phyloP scores from a whole-genome alignment of 2,888 invertebrate species.

The Andrena minutula region DNA sequence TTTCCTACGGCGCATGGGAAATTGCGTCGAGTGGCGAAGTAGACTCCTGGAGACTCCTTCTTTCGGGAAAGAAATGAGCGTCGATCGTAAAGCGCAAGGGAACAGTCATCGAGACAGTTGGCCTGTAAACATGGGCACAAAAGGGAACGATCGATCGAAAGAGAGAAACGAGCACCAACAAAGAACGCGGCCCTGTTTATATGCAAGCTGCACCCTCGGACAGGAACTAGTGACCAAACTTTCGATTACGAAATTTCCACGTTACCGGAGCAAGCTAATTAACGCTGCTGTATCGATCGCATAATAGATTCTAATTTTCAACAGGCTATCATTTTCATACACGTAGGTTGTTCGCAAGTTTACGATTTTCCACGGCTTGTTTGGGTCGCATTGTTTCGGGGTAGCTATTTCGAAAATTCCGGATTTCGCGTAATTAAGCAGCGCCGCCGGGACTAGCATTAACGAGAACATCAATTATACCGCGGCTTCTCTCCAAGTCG shows the following conservation, averaged over 20 bases:
- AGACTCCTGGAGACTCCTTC: neutral
- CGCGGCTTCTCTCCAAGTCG: neutral
- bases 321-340: neutral
- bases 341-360: neutral
- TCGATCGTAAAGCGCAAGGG: neutral
- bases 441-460: neutral
- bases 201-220: constrained; percentile 33
- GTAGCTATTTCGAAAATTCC: neutral
- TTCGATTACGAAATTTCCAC: constrained; percentile 34
- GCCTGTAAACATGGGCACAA: constrained; percentile 2
- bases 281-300: constrained; percentile 22
- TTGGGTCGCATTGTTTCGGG: neutral
- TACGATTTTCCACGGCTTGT: neutral
- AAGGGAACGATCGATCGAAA: constrained; percentile 24
- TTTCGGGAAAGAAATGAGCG: neutral
- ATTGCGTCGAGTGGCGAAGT: too few relatives aligned
- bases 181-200: constrained; percentile 12
- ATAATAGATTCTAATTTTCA: neutral
- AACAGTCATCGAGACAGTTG: constrained; percentile 1
- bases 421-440: neutral
- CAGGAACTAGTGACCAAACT: constrained; percentile 14
- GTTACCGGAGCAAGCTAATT: constrained; percentile 45
- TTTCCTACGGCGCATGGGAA: too few relatives aligned
- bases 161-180: neutral
- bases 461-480: constrained; percentile 8